Evolutionary conservation across 1,140 invertebrate genomes (phyloP), one percentile per base, ranked within the genome.

Genomic region (Drepana arcuata): DNA sequence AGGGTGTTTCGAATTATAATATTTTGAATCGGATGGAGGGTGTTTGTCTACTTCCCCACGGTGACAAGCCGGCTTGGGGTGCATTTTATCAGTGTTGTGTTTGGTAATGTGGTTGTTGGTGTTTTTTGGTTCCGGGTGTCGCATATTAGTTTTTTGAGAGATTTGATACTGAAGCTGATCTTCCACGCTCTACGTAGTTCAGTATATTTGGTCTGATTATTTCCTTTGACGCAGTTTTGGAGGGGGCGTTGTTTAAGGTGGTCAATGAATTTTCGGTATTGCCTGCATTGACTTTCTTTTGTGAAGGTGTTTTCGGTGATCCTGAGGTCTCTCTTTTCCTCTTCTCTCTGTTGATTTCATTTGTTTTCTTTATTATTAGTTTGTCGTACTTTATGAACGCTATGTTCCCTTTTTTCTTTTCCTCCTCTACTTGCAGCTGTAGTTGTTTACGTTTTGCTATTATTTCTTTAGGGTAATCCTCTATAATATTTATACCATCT

Each of bases 311-410:
- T 48, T 11, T 26, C 41, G 11, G 50, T 32, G 48, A 60, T 10
- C 30, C 18, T 3, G 57, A 46, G 35, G 6, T 2, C 48, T 56
- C 48, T 26, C 43, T 46, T 50, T 63, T 60, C 26, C 48, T 50
- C 41, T 48, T 53, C 5, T 56, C 46, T 14, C 3, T 33, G 24
- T 34, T 54, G n/a, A n/a, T n/a, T n/a, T n/a, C n/a, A n/a, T n/a
- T n/a, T 11, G 31, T 34, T 37, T 48, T 35, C 39, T 59, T 54
- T 7, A 59, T 30, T 35, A 54, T 31, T 29, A 59, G 14, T 42
- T 59, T 59, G n/a, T 59, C 50, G 14, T 59, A 46, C 14, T 48
- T 54, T 13, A 54, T 10, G 14, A 33, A 41, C 18, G 31, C 31
- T 6, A 10, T 26, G 10, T 26, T 26, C 2, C 24, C 24, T 10